Base-by-base conservation (phyloP, 2,797 vertebrate species). In the Clarias laeviceps region DNA sequence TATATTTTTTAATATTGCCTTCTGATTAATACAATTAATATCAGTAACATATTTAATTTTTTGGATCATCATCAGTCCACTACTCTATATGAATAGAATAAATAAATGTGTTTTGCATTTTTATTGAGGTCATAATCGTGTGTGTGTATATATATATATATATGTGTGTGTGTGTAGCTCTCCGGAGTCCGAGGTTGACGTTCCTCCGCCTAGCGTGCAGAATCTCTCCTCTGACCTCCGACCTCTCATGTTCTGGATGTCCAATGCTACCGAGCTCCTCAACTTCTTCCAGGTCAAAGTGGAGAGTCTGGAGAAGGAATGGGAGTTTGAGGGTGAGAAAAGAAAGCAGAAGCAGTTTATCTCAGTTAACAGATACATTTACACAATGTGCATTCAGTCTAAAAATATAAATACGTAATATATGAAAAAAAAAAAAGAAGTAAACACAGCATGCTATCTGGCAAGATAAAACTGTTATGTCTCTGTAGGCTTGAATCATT, bases 221-320 rank as follows among this genome's bases (percentile, higher is more conserved):
- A 96, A 95, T 64, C 95, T 98, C 88, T 96, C 97, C 0, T 92
- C 95, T 18, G 97, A 98, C 88, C 95, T 98, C 81, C 95, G 94
- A 85, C 97, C 97, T 2, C 95, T 98, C 79, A 97, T 98, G 95
- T 96, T 97, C 86, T 98, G 97, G 97, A 97, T 98, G 97, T 97
- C 97, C 80, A 98, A 98, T 37, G 96, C 97, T 82, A 97, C 96
- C 0, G 97, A 98, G 92, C 96, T 98, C 66, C 95, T 98, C 12
- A 98, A 97, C 92, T 97, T 97, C 88, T 97, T 97, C 78, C 97
- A 98, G 91, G 96, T 96, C 90, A 97, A 96, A 92, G 96, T 97
- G 54, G 94, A 97, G 89, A 91, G 94, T 82, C 96, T 98, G 95
- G 97, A 98, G 91, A 97, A 96, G 89, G 97, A 98, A 88, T 97